Evolutionary conservation across 2,797 vertebrate genomes (phyloP), one percentile per base, ranked within the genome.

Genomic region (Mormyrus proboscirostris): DNA sequence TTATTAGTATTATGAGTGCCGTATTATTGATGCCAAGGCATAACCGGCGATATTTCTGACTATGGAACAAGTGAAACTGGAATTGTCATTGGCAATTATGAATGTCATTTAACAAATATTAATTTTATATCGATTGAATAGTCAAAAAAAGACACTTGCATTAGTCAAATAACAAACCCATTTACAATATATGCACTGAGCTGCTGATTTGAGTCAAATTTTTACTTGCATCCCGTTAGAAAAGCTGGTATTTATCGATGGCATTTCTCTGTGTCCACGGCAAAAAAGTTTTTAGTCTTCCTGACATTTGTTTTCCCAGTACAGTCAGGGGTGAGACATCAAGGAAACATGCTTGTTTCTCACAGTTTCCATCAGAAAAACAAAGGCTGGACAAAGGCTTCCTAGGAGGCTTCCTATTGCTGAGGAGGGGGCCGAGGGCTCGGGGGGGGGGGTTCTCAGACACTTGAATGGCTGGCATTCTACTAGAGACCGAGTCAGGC

Each of bases 281-380:
- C 14, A 62, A 44, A 49, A 44, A 69, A 65, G 9, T 38, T 4
- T 3, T 41, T 47, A 22, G n/a, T 49, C 22, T 84, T 84, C 41
- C 47, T 22, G 41, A 22, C n/a, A 22, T 50, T 65, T 88, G 44
- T n/a, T 62, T 88, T 53, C 2, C 65, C 29, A 86, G 33, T n/a
- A 55, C 12, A 88, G 33, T 62, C 38, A 73, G 86, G 88, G 89
- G 87, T 87, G 88, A 90, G 79, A 89, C 90, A 82, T 57, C 85
- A 91, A 44, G 50, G 85, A 86, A 57, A 85, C 90, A 62, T 89
- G 51, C 89, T 91, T 91, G 91, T 92, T 93, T 93, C 38, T 8
- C 44, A 87, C 41, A 4, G 93, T 95, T 95, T 94, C 94, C 93
- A 94, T 94, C 91, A 89, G 83, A 88, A 91, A 89, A 91, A 92